Percentiles rank a stretch among this genome's conserved stretches.
Evolutionary conservation across 2,888 invertebrate genomes (phyloP).

Genomic region (Entomobrya proxima): DNA sequence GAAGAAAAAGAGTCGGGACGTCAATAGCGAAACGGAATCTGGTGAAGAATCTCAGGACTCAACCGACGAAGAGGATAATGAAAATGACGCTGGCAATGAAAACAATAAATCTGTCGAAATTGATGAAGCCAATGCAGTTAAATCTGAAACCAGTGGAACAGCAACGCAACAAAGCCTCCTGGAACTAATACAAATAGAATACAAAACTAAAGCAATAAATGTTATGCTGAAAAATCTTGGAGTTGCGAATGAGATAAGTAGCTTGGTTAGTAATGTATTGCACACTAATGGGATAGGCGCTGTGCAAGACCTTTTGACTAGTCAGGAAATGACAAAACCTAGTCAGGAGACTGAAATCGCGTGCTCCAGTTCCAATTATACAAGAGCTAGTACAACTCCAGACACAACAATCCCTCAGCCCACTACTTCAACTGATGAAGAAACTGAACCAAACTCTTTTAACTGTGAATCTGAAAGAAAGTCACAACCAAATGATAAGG

Average conservation of each 20-base stretch:
- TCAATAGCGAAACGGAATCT: neutral
- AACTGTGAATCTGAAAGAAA: too few species aligned
- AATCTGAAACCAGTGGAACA: neutral
- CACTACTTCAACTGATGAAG: too few species aligned
- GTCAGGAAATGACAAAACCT: neutral
- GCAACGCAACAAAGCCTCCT: slow-evolving; percentile 27
- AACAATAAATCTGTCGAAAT: neutral
- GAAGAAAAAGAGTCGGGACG: neutral
- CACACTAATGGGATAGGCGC: neutral
- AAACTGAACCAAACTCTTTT: too few species aligned
- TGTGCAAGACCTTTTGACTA: neutral
- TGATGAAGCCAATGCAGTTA: neutral
- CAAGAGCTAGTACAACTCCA: too few species aligned
- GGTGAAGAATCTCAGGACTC: slow-evolving; percentile 29
- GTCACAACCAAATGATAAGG: neutral
- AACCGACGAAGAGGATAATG: neutral
- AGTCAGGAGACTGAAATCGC: too few species aligned
- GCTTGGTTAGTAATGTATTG: slow-evolving; percentile 27
- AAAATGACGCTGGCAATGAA: neutral
- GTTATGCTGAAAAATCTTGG: slow-evolving; percentile 44
- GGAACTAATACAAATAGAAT: slow-evolving; percentile 49
- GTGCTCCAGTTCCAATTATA: too few species aligned
- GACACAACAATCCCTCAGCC: too few species aligned
- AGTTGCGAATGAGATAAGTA: slow-evolving; percentile 34
- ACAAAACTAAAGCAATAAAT: slow-evolving; percentile 51